Evolutionary conservation across 1,140 invertebrate genomes (phyloP), one percentile per base, ranked within the genome.

Genomic region (Charaxes varanes): DNA sequence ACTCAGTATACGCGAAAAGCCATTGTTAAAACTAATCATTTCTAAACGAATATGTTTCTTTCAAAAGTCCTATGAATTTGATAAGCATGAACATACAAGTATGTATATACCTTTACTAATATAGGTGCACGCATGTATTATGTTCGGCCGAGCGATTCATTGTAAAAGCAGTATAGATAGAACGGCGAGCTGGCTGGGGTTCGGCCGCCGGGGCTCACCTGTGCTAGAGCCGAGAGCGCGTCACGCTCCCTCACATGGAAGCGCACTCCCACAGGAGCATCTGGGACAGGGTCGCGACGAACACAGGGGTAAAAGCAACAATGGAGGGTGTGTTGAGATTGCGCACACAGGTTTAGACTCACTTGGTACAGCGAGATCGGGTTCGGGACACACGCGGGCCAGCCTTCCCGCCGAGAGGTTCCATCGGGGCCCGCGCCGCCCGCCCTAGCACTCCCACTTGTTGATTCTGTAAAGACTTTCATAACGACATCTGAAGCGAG

Each of bases 141-240:
- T 62, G 65, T 62, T 66, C 67, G 68, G 57, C 61, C 56, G 77
- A 68, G 38, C 62, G 62, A 70, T 67, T 66, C 66, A 80, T 65
- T 80, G 72, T 73, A 55, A 71, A 66, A 67, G 52, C 62, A 54
- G 57, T 72, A 76, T 69, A 71, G 67, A 78, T 72, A 72, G 62
- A 56, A 61, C 47, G 43, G 61, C 54, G 65, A 62, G 70, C 62
- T 72, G 60, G 67, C 70, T 67, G 67, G 63, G 70, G n/a, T n/a
- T n/a, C n/a, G 65, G 58, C 61, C 57, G 67, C 67, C 69, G 63
- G 74, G 71, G 67, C 74, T 74, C 62, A 79, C 74, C 72, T 79
- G 71, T 67, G 50, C 62, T 59, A 67, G 65, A 72, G 63, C 62
- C 55, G 49, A 64, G 60, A 62, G 62, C 64, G 64, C 63, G 62